Evolutionary conservation across 1,140 invertebrate species (phyloP).

Genomic region (Onthophagus taurus): DNA sequence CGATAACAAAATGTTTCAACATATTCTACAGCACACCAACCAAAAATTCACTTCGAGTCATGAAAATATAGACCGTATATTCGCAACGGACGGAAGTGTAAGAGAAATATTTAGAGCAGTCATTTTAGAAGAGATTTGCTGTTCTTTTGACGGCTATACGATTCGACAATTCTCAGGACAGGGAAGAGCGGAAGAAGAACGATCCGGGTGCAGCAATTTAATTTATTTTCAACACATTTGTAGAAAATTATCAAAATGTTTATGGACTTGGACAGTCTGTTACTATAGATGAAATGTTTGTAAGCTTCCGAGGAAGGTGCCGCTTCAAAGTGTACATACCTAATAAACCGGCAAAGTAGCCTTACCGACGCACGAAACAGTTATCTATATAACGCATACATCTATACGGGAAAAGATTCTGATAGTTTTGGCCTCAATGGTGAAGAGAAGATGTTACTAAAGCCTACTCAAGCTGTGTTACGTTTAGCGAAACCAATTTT

Average conservation of each 20-base stretch:
- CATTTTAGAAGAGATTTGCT: constrained; percentile 24
- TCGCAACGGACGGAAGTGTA: constrained; percentile 28
- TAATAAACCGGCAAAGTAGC: constrained; percentile 37
- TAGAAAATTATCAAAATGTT: constrained; percentile 22
- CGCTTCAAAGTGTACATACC: constrained; percentile 39
- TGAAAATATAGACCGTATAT: constrained; percentile 20
- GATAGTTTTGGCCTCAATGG: constrained; percentile 21
- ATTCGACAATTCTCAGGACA: constrained; percentile 21
- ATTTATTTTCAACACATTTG: constrained; percentile 13
- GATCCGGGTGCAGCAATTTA: constrained; percentile 7
- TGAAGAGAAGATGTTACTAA: constrained; percentile 21
- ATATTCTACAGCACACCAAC: not conserved
- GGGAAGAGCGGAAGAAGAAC: not conserved
- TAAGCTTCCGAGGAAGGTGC: constrained; percentile 36
- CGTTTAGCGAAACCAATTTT: constrained; percentile 26
- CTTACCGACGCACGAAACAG: constrained; percentile 28
- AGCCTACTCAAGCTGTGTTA: constrained; percentile 23
- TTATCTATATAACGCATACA: constrained; percentile 29
- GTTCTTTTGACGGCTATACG: constrained; percentile 21
- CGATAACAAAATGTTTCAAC: not conserved
- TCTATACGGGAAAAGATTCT: constrained; percentile 32
- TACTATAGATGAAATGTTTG: constrained; percentile 35
- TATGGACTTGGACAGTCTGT: constrained; percentile 24
- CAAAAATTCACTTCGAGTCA: constrained; percentile 24
- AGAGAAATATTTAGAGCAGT: constrained; percentile 24